phyloP scores from a whole-genome alignment of 2,888 invertebrate genomes.

The Patella caerulea region DNA sequence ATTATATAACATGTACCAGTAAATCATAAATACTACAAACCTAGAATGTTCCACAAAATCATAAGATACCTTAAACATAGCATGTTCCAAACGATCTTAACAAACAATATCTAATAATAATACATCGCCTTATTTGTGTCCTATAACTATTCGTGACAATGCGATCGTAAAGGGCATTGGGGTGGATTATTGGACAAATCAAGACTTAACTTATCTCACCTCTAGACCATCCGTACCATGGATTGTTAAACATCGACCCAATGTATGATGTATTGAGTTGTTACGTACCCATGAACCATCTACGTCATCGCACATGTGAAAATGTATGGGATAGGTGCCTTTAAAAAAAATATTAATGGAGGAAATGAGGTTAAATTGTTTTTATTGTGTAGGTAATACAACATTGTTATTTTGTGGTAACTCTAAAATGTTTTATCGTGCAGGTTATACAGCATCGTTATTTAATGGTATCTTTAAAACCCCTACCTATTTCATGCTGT shows the following conservation, averaged over 20 bases:
- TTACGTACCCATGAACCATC: conserved; percentile 47
- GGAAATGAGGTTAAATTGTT: too few species aligned
- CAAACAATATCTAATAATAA: conserved; percentile 44
- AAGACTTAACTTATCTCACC: too few species aligned
- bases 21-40: too few species aligned
- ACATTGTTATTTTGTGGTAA: too few species aligned
- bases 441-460: too few species aligned
- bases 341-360: conserved; percentile 1
- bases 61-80: conserved; percentile 43
- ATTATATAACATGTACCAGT: too few species aligned
- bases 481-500: conserved; percentile 29
- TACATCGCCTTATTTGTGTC: too few species aligned
- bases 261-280: conserved; percentile 63
- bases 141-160: too few species aligned
- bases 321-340: conserved; percentile 67
- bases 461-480: too few species aligned
- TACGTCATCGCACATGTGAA: conserved; percentile 63
- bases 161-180: too few species aligned
- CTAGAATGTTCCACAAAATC: conserved; percentile 43
- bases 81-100: conserved; percentile 56
- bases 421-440: too few species aligned
- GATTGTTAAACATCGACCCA: conserved; percentile 63
- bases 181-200: not conserved
- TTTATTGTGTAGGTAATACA: too few species aligned
- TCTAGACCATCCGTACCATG: conserved; percentile 58